These are phyloP conservation scores for Nudaria mundana DNA, from an alignment of 2,888 invertebrate species.

Conservation along the genomic window DNA sequence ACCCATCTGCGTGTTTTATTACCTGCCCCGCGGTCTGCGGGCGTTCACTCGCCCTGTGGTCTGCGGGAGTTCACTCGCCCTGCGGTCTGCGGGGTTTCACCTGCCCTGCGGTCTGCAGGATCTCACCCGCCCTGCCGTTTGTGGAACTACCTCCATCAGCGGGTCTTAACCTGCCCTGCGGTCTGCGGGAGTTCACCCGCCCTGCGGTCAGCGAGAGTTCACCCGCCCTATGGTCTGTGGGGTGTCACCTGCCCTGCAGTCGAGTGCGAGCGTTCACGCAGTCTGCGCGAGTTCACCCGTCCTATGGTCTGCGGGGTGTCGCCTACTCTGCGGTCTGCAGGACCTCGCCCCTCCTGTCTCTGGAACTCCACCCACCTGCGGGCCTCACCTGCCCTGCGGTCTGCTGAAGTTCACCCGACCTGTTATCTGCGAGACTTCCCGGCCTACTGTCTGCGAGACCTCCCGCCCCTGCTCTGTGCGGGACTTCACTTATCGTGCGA, in stretches of 20 bases:
- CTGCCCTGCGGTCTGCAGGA: no score
- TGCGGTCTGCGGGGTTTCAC: no score
- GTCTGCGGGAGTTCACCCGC: not conserved
- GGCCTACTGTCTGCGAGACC: no score
- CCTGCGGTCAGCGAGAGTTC: not conserved
- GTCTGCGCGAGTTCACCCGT: not conserved
- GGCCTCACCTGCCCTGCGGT: no score
- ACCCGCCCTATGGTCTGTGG: no score
- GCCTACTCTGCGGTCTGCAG: no score
- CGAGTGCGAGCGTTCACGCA: not conserved
- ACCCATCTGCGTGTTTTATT: no score
- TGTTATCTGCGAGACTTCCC: not conserved
- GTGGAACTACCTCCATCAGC: not conserved
- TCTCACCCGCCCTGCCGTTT: not conserved
- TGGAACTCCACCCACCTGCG: no score
- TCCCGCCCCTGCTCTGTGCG: not conserved
- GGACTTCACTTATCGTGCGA: not conserved
- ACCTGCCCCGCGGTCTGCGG: no score
- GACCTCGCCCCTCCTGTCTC: no score
- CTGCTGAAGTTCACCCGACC: no score
- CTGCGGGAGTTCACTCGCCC: not conserved
- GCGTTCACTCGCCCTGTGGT: not conserved
- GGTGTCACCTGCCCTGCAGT: not conserved
- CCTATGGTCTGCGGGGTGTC: no score
- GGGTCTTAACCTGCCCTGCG: not conserved